Evolutionary conservation across 2,888 invertebrate species (phyloP), one percentile per base, ranked within the genome.

Genomic region (Cheilosia variabilis): DNA sequence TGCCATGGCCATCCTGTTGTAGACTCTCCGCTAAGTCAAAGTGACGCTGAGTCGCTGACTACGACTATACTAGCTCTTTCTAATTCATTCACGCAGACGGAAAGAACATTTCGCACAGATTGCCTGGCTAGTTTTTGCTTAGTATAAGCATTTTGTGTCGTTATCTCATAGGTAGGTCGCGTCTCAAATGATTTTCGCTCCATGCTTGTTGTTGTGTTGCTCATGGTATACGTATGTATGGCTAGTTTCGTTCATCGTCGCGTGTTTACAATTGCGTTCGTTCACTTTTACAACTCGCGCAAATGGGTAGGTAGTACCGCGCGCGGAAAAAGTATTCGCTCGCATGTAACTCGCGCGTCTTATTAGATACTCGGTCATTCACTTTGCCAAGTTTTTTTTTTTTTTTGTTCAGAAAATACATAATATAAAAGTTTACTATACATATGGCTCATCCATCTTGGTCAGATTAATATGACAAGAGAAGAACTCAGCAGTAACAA

Each of bases 251-350:
- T 65, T 77, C 68, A 63, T 68, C 76, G 81, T 86, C 81, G 81
- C 86, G 81, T 86, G 86, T 81, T 86, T 86, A 81, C 86, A 86
- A 86, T 86, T 76, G 86, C 86, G 86, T 86, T 86, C 81, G 76
- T 81, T 86, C 81, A 86, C 86, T 81, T 81, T 73, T 63, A 57
- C 57, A 72, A 57, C 53, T 7, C 22, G 4, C 24, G 62, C 55
- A 22, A 34, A 45, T 15, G 55, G 47, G 17, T 19, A 9, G 31
- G 22, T 22, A 22, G 22, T 22, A 22, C 2, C 17, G 27, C 7
- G 24, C 7, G 60, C 53, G 43, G 31, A n/a, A 72, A 47, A 43
- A 58, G 47, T 65, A 57, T 80, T 58, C 53, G 71, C 80, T 37
- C 37, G 77, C 76, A 86, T 86, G 81, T 72, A 81, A 81, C 71